Base-by-base conservation (phyloP, 2,797 vertebrate species). In the Phalloptychus januarius region DNA sequence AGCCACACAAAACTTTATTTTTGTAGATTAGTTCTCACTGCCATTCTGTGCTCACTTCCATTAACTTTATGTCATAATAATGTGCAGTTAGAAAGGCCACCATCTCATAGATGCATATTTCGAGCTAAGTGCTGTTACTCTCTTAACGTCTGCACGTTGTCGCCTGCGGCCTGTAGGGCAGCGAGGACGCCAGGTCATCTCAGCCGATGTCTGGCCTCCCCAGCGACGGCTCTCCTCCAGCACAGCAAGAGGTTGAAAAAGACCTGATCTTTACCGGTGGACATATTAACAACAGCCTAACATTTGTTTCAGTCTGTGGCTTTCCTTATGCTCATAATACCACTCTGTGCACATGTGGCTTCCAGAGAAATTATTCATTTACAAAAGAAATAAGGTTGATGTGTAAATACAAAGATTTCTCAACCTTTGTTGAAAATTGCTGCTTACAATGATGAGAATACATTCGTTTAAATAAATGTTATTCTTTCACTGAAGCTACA, bases 131-230 rank as follows among this genome's bases (percentile, higher is more conserved):
- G 54, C 23, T 77, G 2, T 72, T 84, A 65, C 85, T 84, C 72
- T 86, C 75, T 77, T 90, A 93, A 90, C 67, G 15, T 87, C 75
- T 94, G 83, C 87, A 79, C 87, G 61, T 89, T 94, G 89, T 94
- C 81, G 88, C 89, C 93, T 94, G 88, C 84, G 92, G 82, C 90
- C 36, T 85, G 83, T 93, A 95, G 95, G 95, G 94, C 92, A 94
- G 90, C 79, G 94, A 95, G 85, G 94, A 94, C 85, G 90, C 89
- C 91, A 72, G 84, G 74, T 89, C 91, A 88, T 90, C 93, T 86
- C 91, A 93, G 90, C 90, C 91, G 83, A 92, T 92, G 86, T 92
- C 94, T 92, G 87, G 85, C 84, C 87, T 94, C 82, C 83, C 89
- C 87, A 84, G 92, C 33, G 92, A 93, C 75, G 93, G 93, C 85